Percentiles rank a stretch among this genome's conserved stretches.
Evolutionary conservation across 2,888 invertebrate species (phyloP).

Genomic region (Callimorpha dominula): DNA sequence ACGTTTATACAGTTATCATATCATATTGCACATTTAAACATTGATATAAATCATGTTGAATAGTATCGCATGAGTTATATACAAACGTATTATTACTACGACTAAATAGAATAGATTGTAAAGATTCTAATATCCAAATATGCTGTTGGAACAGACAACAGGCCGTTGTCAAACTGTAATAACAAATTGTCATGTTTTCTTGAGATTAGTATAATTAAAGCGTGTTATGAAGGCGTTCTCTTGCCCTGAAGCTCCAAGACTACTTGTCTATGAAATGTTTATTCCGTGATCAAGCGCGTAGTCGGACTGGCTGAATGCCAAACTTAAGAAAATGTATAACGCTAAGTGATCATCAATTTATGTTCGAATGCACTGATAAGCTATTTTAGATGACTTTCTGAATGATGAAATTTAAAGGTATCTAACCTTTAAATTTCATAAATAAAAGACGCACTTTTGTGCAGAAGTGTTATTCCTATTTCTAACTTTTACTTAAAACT

Average conservation of each 20-base stretch:
- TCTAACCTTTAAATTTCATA: no score
- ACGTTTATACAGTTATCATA: not conserved
- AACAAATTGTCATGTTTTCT: constrained; percentile 4
- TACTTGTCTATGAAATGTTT: not conserved
- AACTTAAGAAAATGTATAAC: no score
- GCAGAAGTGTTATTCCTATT: not conserved
- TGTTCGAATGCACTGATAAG: no score
- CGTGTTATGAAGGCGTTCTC: not conserved
- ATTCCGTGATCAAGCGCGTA: not conserved
- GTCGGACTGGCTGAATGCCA: not conserved
- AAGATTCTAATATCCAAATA: not conserved
- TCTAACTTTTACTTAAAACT: not conserved
- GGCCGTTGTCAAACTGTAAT: not conserved
- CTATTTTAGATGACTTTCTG: no score
- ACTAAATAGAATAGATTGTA: no score
- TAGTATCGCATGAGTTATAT: no score
- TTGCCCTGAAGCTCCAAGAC: not conserved
- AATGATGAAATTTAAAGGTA: no score
- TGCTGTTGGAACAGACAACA: not conserved
- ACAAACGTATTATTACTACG: not conserved
- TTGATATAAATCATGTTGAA: no score
- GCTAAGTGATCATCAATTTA: no score
- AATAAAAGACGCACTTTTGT: not conserved
- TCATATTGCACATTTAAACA: not conserved
- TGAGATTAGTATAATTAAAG: not conserved